Conservation (phyloP, 2,888 invertebrate species). For the Eumacrocentrus americanus region DNA sequence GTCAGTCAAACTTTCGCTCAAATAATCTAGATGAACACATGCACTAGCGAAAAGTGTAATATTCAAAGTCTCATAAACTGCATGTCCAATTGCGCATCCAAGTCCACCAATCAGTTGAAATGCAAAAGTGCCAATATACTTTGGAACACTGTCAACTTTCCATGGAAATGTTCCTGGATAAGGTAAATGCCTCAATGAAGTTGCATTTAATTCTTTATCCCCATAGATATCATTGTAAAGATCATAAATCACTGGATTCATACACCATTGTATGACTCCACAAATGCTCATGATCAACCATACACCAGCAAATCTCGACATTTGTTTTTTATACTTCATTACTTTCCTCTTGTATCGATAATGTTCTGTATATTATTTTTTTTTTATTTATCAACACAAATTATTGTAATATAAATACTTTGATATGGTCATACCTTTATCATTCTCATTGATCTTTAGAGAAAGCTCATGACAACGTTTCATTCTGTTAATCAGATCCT, state of each 20-base stretch:
- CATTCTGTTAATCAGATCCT: conserved; percentile 31
- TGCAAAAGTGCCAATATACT: conserved; percentile 36
- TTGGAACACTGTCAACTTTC: conserved; percentile 27
- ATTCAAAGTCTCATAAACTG: conserved; percentile 41
- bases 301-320: conserved; percentile 30
- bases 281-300: conserved; percentile 38
- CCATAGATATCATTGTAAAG: conserved; percentile 12
- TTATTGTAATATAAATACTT: neutral
- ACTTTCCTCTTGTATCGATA: conserved; percentile 14
- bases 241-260: conserved; percentile 39
- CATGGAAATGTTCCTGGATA: conserved; percentile 41
- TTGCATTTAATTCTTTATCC: conserved; percentile 7
- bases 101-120: conserved; percentile 40
- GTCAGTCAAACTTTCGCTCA: conserved; percentile 35
- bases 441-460: conserved; percentile 30
- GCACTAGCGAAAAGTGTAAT: conserved; percentile 38
- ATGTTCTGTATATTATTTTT: conserved; percentile 14
- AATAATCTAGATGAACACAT: conserved; percentile 39
- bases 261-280: conserved; percentile 43
- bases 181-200: conserved; percentile 33
- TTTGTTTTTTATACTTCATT: conserved; percentile 24
- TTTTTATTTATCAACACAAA: no score
- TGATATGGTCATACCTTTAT: neutral
- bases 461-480: conserved; percentile 40
- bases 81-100: conserved; percentile 36